Conservation (phyloP, 2,113 vertebrate species). For the Acanthisitta chloris region DNA sequence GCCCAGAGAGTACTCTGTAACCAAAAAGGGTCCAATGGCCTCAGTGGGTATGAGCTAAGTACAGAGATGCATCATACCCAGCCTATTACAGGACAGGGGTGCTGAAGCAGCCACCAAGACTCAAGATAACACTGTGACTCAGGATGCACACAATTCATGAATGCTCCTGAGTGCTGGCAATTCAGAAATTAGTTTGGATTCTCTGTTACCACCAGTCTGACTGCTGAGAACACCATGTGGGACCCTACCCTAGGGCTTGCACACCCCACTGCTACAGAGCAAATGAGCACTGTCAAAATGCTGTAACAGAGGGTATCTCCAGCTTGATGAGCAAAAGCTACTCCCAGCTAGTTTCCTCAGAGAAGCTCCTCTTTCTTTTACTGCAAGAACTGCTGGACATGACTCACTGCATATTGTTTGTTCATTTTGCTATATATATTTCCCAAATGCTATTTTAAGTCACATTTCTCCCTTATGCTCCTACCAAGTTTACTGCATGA, state of each 20-base stretch:
- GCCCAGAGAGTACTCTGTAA: background rate
- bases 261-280: background rate
- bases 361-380: conserved; percentile 2
- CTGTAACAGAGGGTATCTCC: background rate
- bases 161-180: background rate
- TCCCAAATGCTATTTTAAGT: conserved; percentile 59
- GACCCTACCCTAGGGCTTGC: background rate
- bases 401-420: conserved; percentile 59
- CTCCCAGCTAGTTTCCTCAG: background rate
- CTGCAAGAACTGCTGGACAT: conserved; percentile 23
- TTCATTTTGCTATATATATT: conserved; percentile 55
- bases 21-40: background rate
- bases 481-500: background rate
- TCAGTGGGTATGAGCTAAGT: background rate
- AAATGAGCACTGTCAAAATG: background rate
- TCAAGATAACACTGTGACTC: background rate
- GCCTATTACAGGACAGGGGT: background rate
- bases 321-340: background rate
- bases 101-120: background rate
- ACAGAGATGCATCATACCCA: background rate
- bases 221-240: background rate
- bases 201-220: background rate
- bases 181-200: background rate
- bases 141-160: background rate
- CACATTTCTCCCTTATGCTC: background rate